phyloP scores from a whole-genome alignment of 1,140 invertebrate species.

The Mercenaria mercenaria region DNA sequence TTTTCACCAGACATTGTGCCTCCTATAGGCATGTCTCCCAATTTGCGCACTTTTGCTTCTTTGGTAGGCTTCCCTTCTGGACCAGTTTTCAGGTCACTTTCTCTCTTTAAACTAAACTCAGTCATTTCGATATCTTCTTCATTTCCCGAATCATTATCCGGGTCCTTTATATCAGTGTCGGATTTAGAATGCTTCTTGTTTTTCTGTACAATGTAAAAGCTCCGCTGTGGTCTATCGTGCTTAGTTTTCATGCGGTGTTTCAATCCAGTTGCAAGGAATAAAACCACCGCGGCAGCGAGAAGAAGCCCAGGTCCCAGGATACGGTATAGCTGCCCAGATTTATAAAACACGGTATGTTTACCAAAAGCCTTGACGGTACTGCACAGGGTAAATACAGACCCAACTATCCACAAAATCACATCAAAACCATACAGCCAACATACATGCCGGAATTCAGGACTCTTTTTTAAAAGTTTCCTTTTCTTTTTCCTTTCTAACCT shows the following conservation, averaged over 20 bases:
- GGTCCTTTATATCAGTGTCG: not conserved
- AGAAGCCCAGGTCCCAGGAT: not conserved
- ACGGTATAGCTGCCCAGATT: not conserved
- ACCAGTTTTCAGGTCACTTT: not conserved
- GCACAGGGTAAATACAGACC: not conserved
- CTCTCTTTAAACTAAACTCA: not conserved
- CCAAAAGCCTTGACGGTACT: slow-evolving; percentile 38
- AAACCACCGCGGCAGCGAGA: not conserved
- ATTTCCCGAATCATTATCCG: slow-evolving; percentile 17
- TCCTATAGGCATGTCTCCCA: not conserved
- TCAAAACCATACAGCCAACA: slow-evolving; percentile 10
- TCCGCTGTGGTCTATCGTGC: not conserved
- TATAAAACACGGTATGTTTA: slow-evolving; percentile 12
- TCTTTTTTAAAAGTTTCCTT: not conserved
- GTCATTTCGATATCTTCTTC: slow-evolving; percentile 43
- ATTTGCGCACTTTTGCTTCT: not conserved
- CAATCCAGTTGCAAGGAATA: slow-evolving; percentile 30
- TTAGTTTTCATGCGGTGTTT: slow-evolving; percentile 24
- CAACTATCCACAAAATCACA: not conserved
- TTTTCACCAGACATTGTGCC: not conserved
- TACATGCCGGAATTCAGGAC: not conserved
- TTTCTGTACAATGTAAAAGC: slow-evolving; percentile 17
- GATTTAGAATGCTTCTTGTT: not conserved
- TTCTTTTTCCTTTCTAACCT: slow-evolving; percentile 15
- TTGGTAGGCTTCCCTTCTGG: not conserved